Percentiles rank a stretch among this genome's conserved stretches.
Conservation (phyloP, 2,888 invertebrate species). For the Emesis russula region DNA sequence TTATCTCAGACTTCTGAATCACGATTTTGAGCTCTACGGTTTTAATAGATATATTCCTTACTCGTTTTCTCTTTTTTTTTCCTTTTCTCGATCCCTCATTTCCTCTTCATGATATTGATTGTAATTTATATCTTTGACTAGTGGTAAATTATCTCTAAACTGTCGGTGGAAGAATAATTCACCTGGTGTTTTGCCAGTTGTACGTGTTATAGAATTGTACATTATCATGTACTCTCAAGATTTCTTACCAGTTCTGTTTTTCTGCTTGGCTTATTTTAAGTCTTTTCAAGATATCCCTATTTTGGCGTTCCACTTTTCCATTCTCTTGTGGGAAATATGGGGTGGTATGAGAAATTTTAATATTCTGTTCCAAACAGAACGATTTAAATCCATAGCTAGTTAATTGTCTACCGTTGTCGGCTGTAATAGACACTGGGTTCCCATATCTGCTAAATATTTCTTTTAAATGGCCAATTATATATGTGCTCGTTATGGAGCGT, state of each 20-base stretch:
- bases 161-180: too few relatives aligned
- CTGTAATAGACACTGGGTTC: not conserved
- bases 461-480: not conserved
- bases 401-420: not conserved
- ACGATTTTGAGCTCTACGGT: not conserved
- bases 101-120: not conserved
- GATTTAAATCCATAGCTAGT: too few relatives aligned
- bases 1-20: not conserved
- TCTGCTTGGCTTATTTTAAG: too few relatives aligned
- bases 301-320: slow-evolving; percentile 36
- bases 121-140: not conserved
- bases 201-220: slow-evolving; percentile 80
- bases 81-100: not conserved
- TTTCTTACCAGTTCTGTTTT: too few relatives aligned
- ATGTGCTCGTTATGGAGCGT: not conserved
- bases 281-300: slow-evolving; percentile 12
- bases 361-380: not conserved
- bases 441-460: slow-evolving; percentile 6
- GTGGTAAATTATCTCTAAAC: slow-evolving; percentile 32
- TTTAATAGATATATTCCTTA: not conserved
- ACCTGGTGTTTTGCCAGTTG: too few relatives aligned
- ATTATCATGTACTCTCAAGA: slow-evolving; percentile 42
- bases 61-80: not conserved
- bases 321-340: slow-evolving; percentile 24
- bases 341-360: not conserved